These are phyloP conservation scores for Yponomeuta sedellus DNA, from an alignment of 2,888 invertebrate genomes.

Conservation along the genomic window DNA sequence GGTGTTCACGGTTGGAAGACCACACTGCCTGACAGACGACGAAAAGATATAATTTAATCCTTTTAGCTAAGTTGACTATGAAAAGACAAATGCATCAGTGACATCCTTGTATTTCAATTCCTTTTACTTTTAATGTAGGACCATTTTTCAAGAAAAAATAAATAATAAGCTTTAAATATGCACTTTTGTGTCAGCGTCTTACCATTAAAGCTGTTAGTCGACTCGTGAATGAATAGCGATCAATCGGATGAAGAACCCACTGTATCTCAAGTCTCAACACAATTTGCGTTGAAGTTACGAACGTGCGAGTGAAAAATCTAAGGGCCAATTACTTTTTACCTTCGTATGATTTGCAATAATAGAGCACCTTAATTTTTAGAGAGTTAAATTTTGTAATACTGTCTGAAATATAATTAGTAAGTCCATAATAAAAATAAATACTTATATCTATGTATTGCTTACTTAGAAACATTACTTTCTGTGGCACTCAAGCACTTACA, in stretches of 20 bases:
- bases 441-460: too few species aligned
- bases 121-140: slow-evolving; percentile 24
- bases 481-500: too few species aligned
- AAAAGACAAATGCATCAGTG: slow-evolving; percentile 68
- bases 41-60: slow-evolving; percentile 75
- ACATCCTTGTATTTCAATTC: slow-evolving; percentile 63
- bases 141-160: not conserved
- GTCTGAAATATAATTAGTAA: too few species aligned
- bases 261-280: slow-evolving; percentile 46
- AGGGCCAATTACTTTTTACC: not conserved
- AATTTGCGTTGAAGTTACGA: slow-evolving; percentile 34
- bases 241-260: slow-evolving; percentile 52
- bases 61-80: slow-evolving; percentile 76
- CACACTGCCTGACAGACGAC: slow-evolving; percentile 71
- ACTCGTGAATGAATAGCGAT: slow-evolving; percentile 61
- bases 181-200: too few species aligned
- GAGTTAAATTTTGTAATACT: too few species aligned
- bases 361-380: too few species aligned
- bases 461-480: too few species aligned
- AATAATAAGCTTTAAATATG: too few species aligned
- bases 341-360: not conserved
- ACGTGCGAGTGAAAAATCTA: not conserved
- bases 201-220: slow-evolving; percentile 31
- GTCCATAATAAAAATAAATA: too few species aligned
- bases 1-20: slow-evolving; percentile 68